phyloP scores from a whole-genome alignment of 2,797 vertebrate species.

The Cirrhinus mrigala region DNA sequence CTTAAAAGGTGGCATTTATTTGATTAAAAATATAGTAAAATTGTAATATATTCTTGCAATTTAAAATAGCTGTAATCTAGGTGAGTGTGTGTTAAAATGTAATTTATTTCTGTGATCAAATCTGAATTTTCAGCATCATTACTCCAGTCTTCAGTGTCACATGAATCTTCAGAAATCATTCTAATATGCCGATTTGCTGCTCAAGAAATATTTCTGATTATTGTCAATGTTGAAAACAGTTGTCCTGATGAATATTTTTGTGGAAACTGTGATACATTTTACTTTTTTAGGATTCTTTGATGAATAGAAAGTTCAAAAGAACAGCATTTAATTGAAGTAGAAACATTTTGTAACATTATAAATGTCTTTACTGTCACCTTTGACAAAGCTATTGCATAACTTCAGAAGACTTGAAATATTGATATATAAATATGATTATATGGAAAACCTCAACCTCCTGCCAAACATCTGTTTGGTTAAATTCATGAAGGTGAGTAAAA shows the following conservation, averaged over 20 bases:
- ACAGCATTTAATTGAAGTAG: not conserved
- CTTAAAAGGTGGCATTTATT: not conserved
- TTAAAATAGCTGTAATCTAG: not conserved
- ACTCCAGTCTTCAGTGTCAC: not conserved
- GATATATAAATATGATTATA: not conserved
- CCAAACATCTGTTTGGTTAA: not conserved
- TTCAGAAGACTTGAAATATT: not conserved
- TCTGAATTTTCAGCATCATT: not conserved
- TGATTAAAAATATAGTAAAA: not conserved
- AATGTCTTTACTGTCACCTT: not conserved
- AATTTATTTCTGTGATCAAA: not conserved
- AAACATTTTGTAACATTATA: not conserved
- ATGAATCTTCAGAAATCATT: not conserved
- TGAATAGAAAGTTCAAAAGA: not conserved
- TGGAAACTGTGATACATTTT: not conserved
- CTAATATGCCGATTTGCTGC: not conserved
- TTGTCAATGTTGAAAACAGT: not conserved
- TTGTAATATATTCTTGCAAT: not conserved
- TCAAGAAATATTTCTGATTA: not conserved
- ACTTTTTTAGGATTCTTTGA: not conserved
- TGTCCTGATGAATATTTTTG: not conserved
- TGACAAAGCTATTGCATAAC: not conserved
- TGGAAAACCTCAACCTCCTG: not conserved
- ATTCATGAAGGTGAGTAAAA: conserved; percentile 2
- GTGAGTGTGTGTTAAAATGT: not conserved